Percentiles rank a stretch among this genome's conserved stretches.
These are phyloP conservation scores for Okapia johnstoni DNA, from an alignment of 2,113 vertebrate species.

Conservation along the genomic window DNA sequence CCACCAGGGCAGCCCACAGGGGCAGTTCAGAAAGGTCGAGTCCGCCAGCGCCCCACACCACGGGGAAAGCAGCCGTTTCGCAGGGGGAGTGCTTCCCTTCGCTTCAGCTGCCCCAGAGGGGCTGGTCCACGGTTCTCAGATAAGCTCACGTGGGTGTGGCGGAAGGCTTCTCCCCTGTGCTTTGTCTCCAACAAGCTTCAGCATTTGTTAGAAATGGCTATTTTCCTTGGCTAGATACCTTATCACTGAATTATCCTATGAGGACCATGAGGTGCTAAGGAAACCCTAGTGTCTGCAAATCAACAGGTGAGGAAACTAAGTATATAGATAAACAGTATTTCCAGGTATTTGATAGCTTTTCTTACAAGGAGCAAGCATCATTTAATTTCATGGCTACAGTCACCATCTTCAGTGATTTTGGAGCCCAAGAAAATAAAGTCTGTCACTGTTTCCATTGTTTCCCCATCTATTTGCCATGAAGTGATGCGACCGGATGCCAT, in stretches of 20 bases:
- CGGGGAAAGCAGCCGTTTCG: not conserved
- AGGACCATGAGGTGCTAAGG: not conserved
- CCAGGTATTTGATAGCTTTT: not conserved
- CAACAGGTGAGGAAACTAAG: not conserved
- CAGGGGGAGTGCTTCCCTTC: not conserved
- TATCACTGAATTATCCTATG: not conserved
- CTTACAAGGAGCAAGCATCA: not conserved
- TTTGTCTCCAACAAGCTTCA: not conserved
- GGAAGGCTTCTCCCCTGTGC: not conserved
- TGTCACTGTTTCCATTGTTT: not conserved
- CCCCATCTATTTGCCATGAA: not conserved
- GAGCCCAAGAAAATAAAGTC: not conserved
- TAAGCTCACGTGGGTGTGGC: slow-evolving; percentile 13
- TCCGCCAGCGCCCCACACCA: accelerated
- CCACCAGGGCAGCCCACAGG: too few relatives aligned
- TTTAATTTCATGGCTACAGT: not conserved
- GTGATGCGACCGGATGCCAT: not conserved
- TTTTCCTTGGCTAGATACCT: not conserved
- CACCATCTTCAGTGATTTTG: not conserved
- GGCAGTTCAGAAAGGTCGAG: not conserved
- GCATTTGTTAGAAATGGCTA: slow-evolving; percentile 1
- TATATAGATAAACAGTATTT: not conserved
- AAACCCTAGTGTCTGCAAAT: not conserved
- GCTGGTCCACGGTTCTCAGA: not conserved
- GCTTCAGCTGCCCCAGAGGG: slow-evolving; percentile 21